Percentiles rank a stretch among this genome's conserved stretches.
Conservation (phyloP, 2,797 vertebrate genomes). For the Peromyscus nudipes region DNA sequence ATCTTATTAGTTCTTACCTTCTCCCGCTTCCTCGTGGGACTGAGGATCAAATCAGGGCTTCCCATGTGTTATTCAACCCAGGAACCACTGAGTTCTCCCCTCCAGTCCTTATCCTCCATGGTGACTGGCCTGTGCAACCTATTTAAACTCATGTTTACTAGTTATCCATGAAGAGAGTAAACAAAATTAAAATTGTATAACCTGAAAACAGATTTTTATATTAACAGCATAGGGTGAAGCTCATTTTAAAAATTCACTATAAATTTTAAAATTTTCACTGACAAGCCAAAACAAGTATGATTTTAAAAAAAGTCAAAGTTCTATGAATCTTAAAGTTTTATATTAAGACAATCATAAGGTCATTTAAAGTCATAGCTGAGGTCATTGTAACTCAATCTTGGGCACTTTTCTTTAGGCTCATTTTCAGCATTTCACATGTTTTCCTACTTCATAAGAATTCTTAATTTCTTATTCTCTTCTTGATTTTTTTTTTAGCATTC, state of each 20-base stretch:
- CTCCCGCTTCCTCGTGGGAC: too few relatives aligned
- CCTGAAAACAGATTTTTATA: slow-evolving; percentile 25
- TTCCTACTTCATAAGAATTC: background rate
- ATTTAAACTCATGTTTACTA: slow-evolving; percentile 3
- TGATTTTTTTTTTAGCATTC: slow-evolving; percentile 50
- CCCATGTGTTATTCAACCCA: too few relatives aligned
- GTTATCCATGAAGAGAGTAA: background rate
- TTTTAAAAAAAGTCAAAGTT: slow-evolving; percentile 53
- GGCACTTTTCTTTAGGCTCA: background rate
- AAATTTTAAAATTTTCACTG: background rate
- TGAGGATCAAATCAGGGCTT: too few relatives aligned
- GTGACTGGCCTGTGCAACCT: background rate
- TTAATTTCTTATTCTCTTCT: slow-evolving; percentile 46
- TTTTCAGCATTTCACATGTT: slow-evolving; percentile 49
- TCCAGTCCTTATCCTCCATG: too few relatives aligned
- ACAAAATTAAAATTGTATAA: slow-evolving; percentile 24
- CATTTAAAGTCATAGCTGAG: slow-evolving; percentile 33
- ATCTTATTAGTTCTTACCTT: too few relatives aligned
- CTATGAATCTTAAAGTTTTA: slow-evolving; percentile 42
- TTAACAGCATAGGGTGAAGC: slow-evolving; percentile 28
- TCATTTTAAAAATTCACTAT: slow-evolving; percentile 19
- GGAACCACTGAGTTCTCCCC: too few relatives aligned
- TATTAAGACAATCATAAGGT: slow-evolving; percentile 23
- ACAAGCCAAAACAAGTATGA: background rate
- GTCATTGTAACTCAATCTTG: background rate